These are phyloP conservation scores for Caradrina clavipalpis DNA, from an alignment of 2,888 invertebrate genomes.

Conservation along the genomic window DNA sequence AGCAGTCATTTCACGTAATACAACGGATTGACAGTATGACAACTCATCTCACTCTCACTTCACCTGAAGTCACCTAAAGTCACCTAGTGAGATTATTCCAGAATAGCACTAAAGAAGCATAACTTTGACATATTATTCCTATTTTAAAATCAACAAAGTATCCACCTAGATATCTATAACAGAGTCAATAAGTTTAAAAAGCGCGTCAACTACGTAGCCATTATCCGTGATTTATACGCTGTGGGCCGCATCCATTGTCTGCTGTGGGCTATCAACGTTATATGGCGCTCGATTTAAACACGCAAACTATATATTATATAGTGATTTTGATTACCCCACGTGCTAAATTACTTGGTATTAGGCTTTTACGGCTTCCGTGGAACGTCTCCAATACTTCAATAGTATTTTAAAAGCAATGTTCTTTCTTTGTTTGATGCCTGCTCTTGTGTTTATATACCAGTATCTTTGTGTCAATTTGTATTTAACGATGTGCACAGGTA, in stretches of 20 bases:
- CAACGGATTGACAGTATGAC: not conserved
- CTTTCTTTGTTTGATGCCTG: slow-evolving; percentile 15
- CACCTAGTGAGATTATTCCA: not conserved
- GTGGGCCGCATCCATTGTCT: slow-evolving; percentile 79
- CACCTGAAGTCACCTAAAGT: not conserved
- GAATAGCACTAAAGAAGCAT: slow-evolving; percentile 1
- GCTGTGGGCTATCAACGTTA: slow-evolving; percentile 71
- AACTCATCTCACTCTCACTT: not conserved
- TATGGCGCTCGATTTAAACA: slow-evolving; percentile 66
- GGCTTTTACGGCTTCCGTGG: slow-evolving; percentile 67
- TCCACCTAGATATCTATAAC: slow-evolving; percentile 68
- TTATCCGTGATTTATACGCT: slow-evolving; percentile 80
- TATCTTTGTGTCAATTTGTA: slow-evolving; percentile 21
- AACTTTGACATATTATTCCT: not conserved
- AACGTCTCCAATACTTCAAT: slow-evolving; percentile 47
- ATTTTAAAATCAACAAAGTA: slow-evolving; percentile 55
- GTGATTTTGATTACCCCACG: slow-evolving; percentile 71
- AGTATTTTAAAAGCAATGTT: slow-evolving; percentile 41
- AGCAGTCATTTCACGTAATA: not conserved
- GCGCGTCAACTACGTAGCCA: slow-evolving; percentile 77
- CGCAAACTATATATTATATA: slow-evolving; percentile 76
- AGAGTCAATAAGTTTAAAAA: slow-evolving; percentile 80
- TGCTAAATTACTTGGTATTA: slow-evolving; percentile 73
- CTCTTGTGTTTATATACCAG: slow-evolving; percentile 21
- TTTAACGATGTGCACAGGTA: not conserved